phyloP scores from a whole-genome alignment of 2,113 vertebrate species.

The Aplodontia rufa region DNA sequence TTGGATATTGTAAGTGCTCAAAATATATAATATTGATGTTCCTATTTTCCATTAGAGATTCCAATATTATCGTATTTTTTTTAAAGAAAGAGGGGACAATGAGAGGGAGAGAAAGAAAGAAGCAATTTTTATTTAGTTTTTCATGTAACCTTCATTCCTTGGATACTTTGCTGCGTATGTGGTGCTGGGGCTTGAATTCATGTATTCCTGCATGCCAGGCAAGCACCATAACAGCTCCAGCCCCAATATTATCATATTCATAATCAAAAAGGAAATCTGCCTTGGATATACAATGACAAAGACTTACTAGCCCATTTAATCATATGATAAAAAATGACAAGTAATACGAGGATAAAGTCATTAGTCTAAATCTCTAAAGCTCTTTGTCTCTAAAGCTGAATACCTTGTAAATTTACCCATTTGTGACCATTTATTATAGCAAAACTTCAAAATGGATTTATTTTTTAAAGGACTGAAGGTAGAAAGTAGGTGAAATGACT shows the following conservation, averaged over 20 bases:
- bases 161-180: too few relatives aligned
- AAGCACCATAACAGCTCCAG: too few relatives aligned
- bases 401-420: background rate
- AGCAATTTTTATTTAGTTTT: too few relatives aligned
- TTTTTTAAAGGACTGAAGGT: background rate
- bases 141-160: too few relatives aligned
- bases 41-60: background rate
- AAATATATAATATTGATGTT: background rate
- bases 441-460: conserved; percentile 41
- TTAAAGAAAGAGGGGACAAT: too few relatives aligned
- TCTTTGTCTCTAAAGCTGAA: background rate
- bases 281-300: background rate
- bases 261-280: conserved; percentile 48
- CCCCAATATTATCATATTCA: conserved; percentile 17
- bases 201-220: too few relatives aligned
- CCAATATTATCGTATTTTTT: background rate
- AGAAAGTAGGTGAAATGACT: background rate
- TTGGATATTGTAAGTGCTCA: background rate
- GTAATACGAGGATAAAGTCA: conserved; percentile 30
- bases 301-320: conserved; percentile 20
- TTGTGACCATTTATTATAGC: background rate
- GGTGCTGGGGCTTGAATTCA: too few relatives aligned
- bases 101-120: too few relatives aligned
- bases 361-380: conserved; percentile 10
- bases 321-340: background rate